Evolutionary conservation across 2,888 invertebrate species (phyloP).

Genomic region (Drosophila pseudotalamancana): DNA sequence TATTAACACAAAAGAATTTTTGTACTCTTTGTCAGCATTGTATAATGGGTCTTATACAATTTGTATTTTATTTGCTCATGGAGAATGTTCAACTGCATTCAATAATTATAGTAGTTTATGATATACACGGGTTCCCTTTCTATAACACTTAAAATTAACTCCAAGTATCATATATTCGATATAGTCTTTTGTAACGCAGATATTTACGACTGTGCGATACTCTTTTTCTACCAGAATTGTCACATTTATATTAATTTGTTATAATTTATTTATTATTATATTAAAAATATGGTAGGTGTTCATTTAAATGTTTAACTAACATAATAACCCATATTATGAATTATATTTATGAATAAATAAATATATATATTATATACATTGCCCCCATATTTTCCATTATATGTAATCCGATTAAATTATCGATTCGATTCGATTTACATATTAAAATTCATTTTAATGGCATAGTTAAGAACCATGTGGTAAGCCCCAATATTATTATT

Average conservation of each 20-base stretch:
- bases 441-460: slow-evolving; percentile 5
- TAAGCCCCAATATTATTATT: slow-evolving; percentile 28
- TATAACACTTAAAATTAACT: neutral
- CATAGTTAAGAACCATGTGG: slow-evolving; percentile 6
- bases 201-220: too few species aligned
- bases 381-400: neutral
- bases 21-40: slow-evolving; percentile 12
- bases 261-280: too few species aligned
- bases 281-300: too few species aligned
- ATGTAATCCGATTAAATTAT: neutral
- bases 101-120: neutral
- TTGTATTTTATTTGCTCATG: neutral
- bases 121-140: slow-evolving; percentile 6
- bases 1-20: slow-evolving; percentile 35
- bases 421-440: slow-evolving; percentile 5
- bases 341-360: too few species aligned
- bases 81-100: neutral
- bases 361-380: neutral
- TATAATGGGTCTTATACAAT: slow-evolving; percentile 5
- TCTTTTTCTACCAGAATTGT: too few species aligned
- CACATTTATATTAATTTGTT: too few species aligned
- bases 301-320: too few species aligned
- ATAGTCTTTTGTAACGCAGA: too few species aligned
- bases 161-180: too few species aligned
- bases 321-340: too few species aligned